These are phyloP conservation scores for Reticulitermes lucifugus DNA, from an alignment of 2,888 invertebrate species.

Conservation along the genomic window DNA sequence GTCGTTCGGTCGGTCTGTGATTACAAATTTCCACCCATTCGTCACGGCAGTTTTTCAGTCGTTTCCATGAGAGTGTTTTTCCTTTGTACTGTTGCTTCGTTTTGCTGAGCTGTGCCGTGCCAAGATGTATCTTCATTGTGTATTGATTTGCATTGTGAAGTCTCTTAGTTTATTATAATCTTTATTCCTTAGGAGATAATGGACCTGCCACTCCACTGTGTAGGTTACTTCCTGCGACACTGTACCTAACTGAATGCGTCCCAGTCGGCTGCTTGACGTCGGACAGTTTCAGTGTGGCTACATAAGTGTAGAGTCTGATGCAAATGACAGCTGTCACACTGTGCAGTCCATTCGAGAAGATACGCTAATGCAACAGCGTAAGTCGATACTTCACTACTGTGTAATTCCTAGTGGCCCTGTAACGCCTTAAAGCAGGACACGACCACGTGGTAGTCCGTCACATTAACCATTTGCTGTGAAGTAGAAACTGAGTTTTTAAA, in stretches of 20 bases:
- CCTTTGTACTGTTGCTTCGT: background rate
- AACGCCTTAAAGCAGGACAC: too few species aligned
- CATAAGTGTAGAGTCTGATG: too few species aligned
- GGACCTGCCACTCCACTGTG: background rate
- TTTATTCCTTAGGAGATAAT: conserved; percentile 5
- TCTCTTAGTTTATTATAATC: conserved; percentile 4
- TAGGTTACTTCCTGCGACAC: background rate
- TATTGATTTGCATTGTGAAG: background rate
- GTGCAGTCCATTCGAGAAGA: too few species aligned
- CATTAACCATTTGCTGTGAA: too few species aligned
- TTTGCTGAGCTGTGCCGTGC: background rate
- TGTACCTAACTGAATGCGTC: background rate
- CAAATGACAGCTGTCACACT: too few species aligned
- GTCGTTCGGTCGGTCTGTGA: background rate
- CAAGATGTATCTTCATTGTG: background rate
- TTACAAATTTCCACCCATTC: conserved; percentile 1
- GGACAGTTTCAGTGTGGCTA: background rate
- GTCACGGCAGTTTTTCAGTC: background rate
- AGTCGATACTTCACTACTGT: too few species aligned
- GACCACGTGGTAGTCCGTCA: too few species aligned
- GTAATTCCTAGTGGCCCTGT: too few species aligned
- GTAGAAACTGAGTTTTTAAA: too few species aligned
- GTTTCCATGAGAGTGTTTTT: background rate
- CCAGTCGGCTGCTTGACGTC: background rate
- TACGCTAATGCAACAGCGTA: too few species aligned